These are phyloP conservation scores for Metopolophium dirhodum DNA, from an alignment of 1,140 invertebrate genomes.

Conservation along the genomic window DNA sequence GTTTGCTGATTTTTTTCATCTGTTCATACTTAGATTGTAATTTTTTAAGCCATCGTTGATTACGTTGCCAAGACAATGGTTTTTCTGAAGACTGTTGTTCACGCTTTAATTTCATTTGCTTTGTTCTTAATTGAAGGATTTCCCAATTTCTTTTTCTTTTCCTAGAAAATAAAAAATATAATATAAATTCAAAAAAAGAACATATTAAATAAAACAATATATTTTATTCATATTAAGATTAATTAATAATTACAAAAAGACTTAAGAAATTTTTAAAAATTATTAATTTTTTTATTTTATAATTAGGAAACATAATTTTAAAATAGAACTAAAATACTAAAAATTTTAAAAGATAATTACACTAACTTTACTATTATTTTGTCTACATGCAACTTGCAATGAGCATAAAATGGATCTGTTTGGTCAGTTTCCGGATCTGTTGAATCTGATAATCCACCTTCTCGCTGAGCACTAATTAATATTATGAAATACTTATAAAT, in stretches of 20 bases:
- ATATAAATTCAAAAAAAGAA: not conserved
- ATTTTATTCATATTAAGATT: too few species aligned
- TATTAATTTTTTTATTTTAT: not conserved
- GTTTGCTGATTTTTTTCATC: conserved; percentile 70
- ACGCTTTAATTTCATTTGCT: conserved; percentile 68
- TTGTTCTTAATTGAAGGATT: conserved; percentile 83
- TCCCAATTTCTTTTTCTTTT: conserved; percentile 83
- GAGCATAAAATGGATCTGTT: conserved; percentile 96
- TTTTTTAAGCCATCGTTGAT: conserved; percentile 78
- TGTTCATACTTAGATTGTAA: conserved; percentile 77
- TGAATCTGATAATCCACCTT: conserved; percentile 90
- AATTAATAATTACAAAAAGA: not conserved
- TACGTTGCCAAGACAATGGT: conserved; percentile 74
- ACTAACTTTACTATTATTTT: conserved; percentile 74
- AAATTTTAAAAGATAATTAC: not conserved
- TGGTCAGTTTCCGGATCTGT: conserved; percentile 92
- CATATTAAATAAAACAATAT: not conserved
- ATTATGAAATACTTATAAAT: conserved; percentile 60
- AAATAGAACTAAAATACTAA: not conserved
- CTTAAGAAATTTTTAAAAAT: not conserved
- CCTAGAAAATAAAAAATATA: conserved; percentile 60
- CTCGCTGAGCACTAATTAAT: conserved; percentile 82
- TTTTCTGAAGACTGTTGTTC: conserved; percentile 67
- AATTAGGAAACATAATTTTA: not conserved
- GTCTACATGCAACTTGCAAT: conserved; percentile 91